phyloP scores from a whole-genome alignment of 2,888 invertebrate species.

The Caenorhabditis panamensis region DNA sequence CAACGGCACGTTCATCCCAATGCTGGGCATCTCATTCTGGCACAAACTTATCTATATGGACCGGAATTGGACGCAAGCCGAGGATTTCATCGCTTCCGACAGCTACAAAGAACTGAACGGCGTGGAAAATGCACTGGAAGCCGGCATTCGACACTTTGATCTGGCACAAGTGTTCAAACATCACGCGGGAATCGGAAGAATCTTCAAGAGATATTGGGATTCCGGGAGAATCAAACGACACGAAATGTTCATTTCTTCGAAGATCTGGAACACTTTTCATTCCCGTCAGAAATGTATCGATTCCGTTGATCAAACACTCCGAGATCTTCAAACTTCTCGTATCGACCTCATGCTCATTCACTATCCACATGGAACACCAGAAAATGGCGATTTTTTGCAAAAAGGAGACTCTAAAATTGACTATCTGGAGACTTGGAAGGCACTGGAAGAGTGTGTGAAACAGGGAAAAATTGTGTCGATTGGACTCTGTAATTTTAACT shows the following conservation, averaged over 20 bases:
- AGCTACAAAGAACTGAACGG: constrained; percentile 62
- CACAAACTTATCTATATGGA: neutral
- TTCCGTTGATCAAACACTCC: constrained; percentile 55
- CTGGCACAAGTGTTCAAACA: constrained; percentile 82
- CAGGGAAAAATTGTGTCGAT: constrained; percentile 72
- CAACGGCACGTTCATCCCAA: neutral
- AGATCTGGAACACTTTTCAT: constrained; percentile 81
- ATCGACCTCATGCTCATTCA: constrained; percentile 80
- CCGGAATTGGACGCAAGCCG: constrained; percentile 69
- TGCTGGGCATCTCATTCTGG: constrained; percentile 18
- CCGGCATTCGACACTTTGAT: constrained; percentile 82
- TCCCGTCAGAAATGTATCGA: constrained; percentile 69
- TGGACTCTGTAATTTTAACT: constrained; percentile 80
- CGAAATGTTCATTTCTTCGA: constrained; percentile 79
- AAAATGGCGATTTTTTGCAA: constrained; percentile 74
- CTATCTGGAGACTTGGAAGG: constrained; percentile 79
- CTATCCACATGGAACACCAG: constrained; percentile 79
- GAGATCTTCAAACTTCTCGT: constrained; percentile 70
- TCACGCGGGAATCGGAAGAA: constrained; percentile 82
- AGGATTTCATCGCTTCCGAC: neutral
- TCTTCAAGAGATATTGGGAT: constrained; percentile 71
- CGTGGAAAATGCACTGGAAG: constrained; percentile 71
- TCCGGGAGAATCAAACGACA: constrained; percentile 77
- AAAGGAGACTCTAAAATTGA: constrained; percentile 71
- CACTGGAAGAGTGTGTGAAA: constrained; percentile 73